phyloP scores from a whole-genome alignment of 2,888 invertebrate species.

The Smittia aterrima region DNA sequence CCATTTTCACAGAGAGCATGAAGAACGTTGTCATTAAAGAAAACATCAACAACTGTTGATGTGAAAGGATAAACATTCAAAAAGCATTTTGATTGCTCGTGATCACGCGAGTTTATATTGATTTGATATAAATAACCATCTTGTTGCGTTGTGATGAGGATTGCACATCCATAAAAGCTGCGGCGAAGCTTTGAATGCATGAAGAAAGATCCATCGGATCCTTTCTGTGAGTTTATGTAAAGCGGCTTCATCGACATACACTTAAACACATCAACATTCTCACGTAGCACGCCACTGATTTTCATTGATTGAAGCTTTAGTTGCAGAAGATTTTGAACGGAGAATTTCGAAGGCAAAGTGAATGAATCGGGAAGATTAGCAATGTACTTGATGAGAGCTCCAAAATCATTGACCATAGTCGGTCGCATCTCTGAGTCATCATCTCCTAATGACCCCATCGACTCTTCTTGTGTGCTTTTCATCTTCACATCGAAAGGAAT shows the following conservation, averaged over 20 bases:
- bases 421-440: slow-evolving; percentile 43
- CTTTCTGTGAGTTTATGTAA: slow-evolving; percentile 43
- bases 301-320: slow-evolving; percentile 54
- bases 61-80: slow-evolving; percentile 70
- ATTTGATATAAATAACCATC: slow-evolving; percentile 74
- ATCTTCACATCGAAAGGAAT: slow-evolving; percentile 24
- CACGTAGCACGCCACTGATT: slow-evolving; percentile 51
- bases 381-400: slow-evolving; percentile 39
- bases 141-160: slow-evolving; percentile 56
- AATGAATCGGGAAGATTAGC: background rate
- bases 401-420: slow-evolving; percentile 42
- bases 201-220: background rate
- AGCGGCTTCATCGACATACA: slow-evolving; percentile 56
- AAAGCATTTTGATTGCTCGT: slow-evolving; percentile 53
- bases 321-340: slow-evolving; percentile 55
- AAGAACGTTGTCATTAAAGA: slow-evolving; percentile 65
- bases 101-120: slow-evolving; percentile 54
- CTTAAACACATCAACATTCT: slow-evolving; percentile 57
- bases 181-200: slow-evolving; percentile 53
- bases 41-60: slow-evolving; percentile 65
- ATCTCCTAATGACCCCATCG: background rate
- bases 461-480: slow-evolving; percentile 11
- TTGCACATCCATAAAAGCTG: slow-evolving; percentile 60
- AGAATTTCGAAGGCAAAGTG: slow-evolving; percentile 49
- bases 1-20: slow-evolving; percentile 74